A percentile compares a stretch with the other conserved stretches of the same genome.
Conservation (phyloP, 1,140 invertebrate genomes). For the Aphaenogaster rudis region DNA sequence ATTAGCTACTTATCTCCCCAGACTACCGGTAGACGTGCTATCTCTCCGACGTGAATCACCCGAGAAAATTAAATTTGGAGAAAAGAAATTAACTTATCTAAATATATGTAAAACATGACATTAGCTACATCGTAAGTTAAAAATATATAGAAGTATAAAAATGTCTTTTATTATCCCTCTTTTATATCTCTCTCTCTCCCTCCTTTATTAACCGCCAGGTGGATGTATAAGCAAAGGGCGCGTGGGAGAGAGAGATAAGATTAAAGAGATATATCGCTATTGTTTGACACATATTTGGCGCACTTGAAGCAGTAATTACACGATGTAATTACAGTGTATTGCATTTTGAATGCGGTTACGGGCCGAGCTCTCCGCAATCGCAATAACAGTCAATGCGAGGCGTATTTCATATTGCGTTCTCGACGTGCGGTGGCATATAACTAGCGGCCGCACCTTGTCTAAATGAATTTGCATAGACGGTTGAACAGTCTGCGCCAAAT, state of each 20-base stretch:
- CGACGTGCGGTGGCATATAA: constrained; percentile 46
- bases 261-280: constrained; percentile 38
- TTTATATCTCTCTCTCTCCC: no score
- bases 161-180: neutral
- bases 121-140: neutral
- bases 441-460: constrained; percentile 60
- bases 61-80: neutral
- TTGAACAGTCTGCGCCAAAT: constrained; percentile 54
- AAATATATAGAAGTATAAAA: neutral
- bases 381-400: constrained; percentile 61
- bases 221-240: neutral
- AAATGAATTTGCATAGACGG: constrained; percentile 60
- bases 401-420: constrained; percentile 62
- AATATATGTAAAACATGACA: neutral
- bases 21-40: neutral
- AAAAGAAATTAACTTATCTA: constrained; percentile 20
- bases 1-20: constrained; percentile 32
- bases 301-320: constrained; percentile 46
- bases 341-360: constrained; percentile 48
- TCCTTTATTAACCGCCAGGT: neutral
- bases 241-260: neutral
- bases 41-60: neutral
- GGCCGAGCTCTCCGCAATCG: constrained; percentile 45
- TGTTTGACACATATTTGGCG: constrained; percentile 48
- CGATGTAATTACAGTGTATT: constrained; percentile 58